Evolutionary conservation across 2,113 vertebrate genomes (phyloP).

Genomic region (Myrmophylax atrothorax): DNA sequence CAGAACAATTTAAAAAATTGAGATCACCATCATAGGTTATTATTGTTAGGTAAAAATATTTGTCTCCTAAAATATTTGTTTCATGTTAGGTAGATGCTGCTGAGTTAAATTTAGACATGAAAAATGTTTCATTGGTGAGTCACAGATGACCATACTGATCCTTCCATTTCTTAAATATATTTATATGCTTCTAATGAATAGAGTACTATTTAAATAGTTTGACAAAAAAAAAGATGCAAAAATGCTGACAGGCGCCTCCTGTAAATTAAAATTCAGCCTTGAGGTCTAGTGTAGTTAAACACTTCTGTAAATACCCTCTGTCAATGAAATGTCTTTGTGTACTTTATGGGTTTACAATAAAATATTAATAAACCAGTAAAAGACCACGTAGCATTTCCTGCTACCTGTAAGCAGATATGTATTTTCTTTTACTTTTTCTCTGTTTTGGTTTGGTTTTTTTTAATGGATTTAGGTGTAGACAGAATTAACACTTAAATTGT

Average conservation of each 20-base stretch:
- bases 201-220: background rate
- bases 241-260: background rate
- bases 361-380: background rate
- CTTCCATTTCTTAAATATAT: background rate
- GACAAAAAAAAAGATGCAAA: background rate
- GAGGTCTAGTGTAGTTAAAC: fast-evolving
- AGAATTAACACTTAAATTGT: background rate
- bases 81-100: background rate
- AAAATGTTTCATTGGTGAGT: background rate
- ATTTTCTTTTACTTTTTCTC: background rate
- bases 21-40: background rate
- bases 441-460: background rate
- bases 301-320: background rate
- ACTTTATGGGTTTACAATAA: background rate
- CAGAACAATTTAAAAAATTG: background rate
- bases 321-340: background rate
- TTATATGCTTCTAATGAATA: background rate
- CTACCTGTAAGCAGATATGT: background rate
- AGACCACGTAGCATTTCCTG: background rate
- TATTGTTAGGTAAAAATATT: background rate
- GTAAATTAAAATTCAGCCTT: background rate
- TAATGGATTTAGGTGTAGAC: background rate
- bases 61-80: background rate
- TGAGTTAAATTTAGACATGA: background rate
- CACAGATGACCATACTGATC: background rate